Base-by-base conservation (phyloP, 1,140 invertebrate species). In the Dendrolimus kikuchii region DNA sequence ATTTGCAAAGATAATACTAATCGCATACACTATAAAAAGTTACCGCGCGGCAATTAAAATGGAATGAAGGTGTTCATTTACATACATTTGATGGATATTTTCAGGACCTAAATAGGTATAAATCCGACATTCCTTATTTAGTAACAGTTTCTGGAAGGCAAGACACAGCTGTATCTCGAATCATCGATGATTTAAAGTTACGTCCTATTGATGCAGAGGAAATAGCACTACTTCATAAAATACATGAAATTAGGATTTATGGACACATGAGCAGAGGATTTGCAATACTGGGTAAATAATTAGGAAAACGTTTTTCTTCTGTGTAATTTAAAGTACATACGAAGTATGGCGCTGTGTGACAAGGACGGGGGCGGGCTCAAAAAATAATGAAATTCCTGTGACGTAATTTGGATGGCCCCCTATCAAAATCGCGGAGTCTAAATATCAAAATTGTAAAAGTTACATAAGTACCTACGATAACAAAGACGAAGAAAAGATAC, bases 201-300 rank as follows among this genome's bases (percentile, higher is more conserved):
- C 64, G 64, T 6, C 59, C 72, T 0, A 56, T 89, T 4, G 91
- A 92, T 61, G 73, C 80, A 2, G 91, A 92, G 60, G 89, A 90
- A 54, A 55, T 90, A 3, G 76, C 82, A 4, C 62, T 93, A 0
- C 63, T 90, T 0, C 88, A 91, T 46, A 82, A 89, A 7, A 71
- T 89, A 6, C 88, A 88, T 57, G 56, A 74, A 5, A 82, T 86
- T 5, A 84, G 89, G 9, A 90, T 91, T 60, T 68, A 81, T 10
- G 89, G 89, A 7, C 90, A 92, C 71, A 66, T 91, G n/a, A 91
- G 89, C 56, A 77, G 91, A 74, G 91, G 91, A 49, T 92, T 89
- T 49, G 74, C 81, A 0, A 75, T 92, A 42, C 55, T 91, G 9
- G 66, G 79, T 82, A 62, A 67, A 9, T 37, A 56, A 44, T 47